These are phyloP conservation scores for Alca torda DNA, from an alignment of 2,797 vertebrate species.

Conservation along the genomic window DNA sequence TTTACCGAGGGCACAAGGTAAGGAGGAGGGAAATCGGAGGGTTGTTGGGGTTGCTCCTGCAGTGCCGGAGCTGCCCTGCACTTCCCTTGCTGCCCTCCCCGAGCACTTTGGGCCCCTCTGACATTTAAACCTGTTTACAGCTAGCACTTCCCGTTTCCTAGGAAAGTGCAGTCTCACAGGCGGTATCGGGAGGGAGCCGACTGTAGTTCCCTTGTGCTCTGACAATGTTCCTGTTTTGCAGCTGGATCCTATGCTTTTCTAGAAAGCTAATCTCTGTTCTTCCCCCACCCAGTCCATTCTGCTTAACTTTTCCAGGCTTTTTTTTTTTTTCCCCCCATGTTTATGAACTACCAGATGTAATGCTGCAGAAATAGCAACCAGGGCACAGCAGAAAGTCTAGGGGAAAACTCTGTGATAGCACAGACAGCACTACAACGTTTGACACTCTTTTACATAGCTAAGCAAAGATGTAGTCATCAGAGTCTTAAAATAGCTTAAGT, in stretches of 20 bases:
- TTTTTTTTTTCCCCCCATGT: background rate
- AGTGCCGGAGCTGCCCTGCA: background rate
- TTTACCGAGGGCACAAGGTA: slow-evolving; percentile 97
- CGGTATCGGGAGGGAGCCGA: background rate
- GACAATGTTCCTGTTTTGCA: background rate
- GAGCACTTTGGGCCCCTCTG: background rate
- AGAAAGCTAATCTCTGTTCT: background rate
- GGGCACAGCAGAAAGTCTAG: background rate
- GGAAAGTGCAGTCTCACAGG: background rate
- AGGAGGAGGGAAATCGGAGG: slow-evolving; percentile 18
- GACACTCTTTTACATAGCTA: slow-evolving; percentile 47
- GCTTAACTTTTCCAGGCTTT: background rate
- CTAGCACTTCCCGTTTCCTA: slow-evolving; percentile 38
- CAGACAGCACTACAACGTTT: slow-evolving; percentile 6
- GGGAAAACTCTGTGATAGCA: background rate
- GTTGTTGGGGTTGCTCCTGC: background rate
- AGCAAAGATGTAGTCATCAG: slow-evolving; percentile 51
- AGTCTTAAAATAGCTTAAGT: slow-evolving; percentile 68
- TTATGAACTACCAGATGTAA: background rate
- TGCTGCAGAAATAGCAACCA: background rate
- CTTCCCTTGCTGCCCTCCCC: background rate
- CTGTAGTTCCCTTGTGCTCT: background rate
- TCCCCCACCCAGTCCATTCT: background rate
- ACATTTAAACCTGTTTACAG: slow-evolving; percentile 33
- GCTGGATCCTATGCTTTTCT: background rate